Evolutionary conservation across 2,888 invertebrate species (phyloP), one percentile per base, ranked within the genome.

Genomic region (Megaustenia siamemsis): DNA sequence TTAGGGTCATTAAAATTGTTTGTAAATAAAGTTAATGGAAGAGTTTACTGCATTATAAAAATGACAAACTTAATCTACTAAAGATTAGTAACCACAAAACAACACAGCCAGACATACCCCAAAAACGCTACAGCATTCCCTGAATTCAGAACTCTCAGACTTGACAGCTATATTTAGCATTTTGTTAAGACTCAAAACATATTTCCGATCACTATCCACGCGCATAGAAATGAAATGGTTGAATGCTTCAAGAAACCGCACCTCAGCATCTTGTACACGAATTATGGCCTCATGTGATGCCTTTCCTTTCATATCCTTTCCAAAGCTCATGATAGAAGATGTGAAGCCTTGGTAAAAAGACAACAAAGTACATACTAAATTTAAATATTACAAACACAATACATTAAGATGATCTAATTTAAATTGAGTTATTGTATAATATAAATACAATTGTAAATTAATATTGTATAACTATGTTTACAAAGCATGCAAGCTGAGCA

Each of bases 201-300:
- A 98, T 92, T 98, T 98, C 89, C 97, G 95, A 94, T 98, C 98
- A 92, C 97, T 97, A 94, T 98, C 97, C 93, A 98, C 96, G 95
- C 98, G 97, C 89, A 96, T 96, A 89, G 96, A 96, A 85, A 98
- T 95, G 91, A 97, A 97, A 87, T 97, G 95, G 92, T 97, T 96
- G 96, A 98, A 97, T 88, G 96, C 96, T 93, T 98, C 98, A 95
- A 98, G 96, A 75, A 98, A 96, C 89, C 97, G 96, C 86, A 98
- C 95, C 95, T 98, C 98, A 32, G 97, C 97, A 94, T 98, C 98
- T 94, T 98, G 98, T 83, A 98, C 96, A 86, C 96, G 96, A 90
- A 98, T 95, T 90, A 98, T 95, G 88, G 98, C 98, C 94, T 98
- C 98, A 94, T 98, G 98, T 92, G 98, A 97, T 89, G 96, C 96